Conservation (phyloP, 2,888 invertebrate species). For the Mactromeris polynyma region DNA sequence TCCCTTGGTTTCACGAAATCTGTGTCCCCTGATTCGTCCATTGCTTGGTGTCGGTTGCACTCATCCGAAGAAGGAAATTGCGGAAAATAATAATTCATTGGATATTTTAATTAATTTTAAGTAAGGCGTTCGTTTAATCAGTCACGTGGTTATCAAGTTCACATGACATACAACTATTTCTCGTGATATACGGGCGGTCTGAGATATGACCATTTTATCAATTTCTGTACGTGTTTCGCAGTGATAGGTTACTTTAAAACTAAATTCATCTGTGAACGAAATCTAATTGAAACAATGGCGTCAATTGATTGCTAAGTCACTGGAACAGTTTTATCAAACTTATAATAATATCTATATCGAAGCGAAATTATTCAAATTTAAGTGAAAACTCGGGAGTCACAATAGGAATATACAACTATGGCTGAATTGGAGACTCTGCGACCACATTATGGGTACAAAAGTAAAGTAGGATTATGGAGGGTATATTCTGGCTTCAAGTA, state of each 20-base stretch:
- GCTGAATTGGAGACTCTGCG: background rate
- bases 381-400: background rate
- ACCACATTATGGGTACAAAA: background rate
- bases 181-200: background rate
- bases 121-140: background rate
- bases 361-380: background rate
- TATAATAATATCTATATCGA: background rate
- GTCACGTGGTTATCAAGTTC: background rate
- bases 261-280: background rate
- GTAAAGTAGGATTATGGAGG: background rate
- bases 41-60: background rate
- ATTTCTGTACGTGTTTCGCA: background rate
- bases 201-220: background rate
- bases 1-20: background rate
- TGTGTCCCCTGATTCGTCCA: background rate
- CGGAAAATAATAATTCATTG: background rate
- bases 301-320: background rate
- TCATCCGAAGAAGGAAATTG: background rate
- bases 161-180: constrained; percentile 6
- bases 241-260: background rate
- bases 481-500: background rate
- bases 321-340: background rate
- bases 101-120: background rate
- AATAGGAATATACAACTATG: background rate
- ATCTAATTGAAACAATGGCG: background rate